phyloP scores from a whole-genome alignment of 2,797 vertebrate species.

The Astyanax mexicanus region DNA sequence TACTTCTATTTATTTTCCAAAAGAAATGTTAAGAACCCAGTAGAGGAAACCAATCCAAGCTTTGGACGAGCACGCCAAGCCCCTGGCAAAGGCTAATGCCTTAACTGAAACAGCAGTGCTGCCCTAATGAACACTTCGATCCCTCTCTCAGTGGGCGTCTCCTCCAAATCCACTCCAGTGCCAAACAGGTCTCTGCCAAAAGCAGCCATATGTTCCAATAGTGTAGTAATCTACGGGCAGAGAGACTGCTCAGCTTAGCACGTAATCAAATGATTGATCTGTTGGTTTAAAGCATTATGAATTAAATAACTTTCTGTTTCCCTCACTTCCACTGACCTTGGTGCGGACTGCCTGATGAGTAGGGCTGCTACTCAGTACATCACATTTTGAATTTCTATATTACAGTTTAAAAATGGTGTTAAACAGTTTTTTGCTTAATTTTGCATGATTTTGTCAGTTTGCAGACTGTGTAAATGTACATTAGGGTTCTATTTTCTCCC shows the following conservation, averaged over 20 bases:
- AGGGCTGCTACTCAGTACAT: not conserved
- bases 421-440: too few relatives aligned
- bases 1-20: too few relatives aligned
- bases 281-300: constrained; percentile 22
- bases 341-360: constrained; percentile 17
- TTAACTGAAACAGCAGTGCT: not conserved
- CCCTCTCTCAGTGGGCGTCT: not conserved
- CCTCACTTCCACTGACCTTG: not conserved
- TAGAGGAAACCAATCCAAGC: not conserved
- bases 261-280: constrained; percentile 40
- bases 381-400: not conserved
- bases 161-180: not conserved
- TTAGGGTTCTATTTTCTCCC: too few relatives aligned
- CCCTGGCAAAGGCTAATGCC: not conserved
- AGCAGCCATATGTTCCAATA: not conserved
- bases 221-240: not conserved
- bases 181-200: constrained; percentile 18
- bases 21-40: too few relatives aligned
- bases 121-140: not conserved
- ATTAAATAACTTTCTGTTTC: constrained; percentile 32
- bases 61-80: not conserved
- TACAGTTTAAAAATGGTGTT: not conserved
- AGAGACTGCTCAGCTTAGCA: constrained; percentile 6
- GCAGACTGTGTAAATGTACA: too few relatives aligned
- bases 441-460: too few relatives aligned